Evolutionary conservation across 2,797 vertebrate species (phyloP).

Genomic region (Oceanodroma leucorhoa): DNA sequence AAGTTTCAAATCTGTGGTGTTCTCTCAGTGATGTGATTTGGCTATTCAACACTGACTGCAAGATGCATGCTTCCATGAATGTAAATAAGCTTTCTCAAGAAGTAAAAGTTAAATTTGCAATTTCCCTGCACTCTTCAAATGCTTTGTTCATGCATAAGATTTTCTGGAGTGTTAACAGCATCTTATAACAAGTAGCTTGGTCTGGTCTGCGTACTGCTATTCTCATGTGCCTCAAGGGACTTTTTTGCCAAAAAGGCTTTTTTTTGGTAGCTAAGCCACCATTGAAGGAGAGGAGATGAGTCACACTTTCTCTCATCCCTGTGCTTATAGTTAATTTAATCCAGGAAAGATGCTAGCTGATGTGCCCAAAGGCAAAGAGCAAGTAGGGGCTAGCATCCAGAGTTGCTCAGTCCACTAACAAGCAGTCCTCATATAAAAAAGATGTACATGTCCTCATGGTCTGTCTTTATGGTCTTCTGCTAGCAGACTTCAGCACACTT

Average conservation of each 20-base stretch:
- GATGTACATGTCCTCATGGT: neutral
- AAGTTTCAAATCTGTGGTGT: neutral
- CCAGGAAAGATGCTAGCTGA: neutral
- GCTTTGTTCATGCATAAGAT: neutral
- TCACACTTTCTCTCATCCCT: neutral
- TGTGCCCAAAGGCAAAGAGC: neutral
- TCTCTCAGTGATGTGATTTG: neutral
- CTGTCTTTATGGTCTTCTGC: neutral
- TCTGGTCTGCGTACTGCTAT: neutral
- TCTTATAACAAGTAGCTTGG: neutral
- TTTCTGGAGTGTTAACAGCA: neutral
- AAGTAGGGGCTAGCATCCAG: neutral
- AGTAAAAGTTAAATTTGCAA: neutral
- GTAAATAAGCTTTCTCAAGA: neutral
- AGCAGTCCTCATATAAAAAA: neutral
- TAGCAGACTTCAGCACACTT: neutral
- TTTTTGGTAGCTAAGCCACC: neutral
- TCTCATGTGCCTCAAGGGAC: neutral
- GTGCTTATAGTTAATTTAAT: neutral
- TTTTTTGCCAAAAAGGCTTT: neutral
- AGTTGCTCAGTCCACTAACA: neutral
- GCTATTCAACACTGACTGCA: neutral
- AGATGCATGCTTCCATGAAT: neutral
- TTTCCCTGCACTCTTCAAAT: neutral
- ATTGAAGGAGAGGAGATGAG: fast-evolving